Base-by-base conservation (phyloP, 1,140 invertebrate genomes). In the Cydia splendana region DNA sequence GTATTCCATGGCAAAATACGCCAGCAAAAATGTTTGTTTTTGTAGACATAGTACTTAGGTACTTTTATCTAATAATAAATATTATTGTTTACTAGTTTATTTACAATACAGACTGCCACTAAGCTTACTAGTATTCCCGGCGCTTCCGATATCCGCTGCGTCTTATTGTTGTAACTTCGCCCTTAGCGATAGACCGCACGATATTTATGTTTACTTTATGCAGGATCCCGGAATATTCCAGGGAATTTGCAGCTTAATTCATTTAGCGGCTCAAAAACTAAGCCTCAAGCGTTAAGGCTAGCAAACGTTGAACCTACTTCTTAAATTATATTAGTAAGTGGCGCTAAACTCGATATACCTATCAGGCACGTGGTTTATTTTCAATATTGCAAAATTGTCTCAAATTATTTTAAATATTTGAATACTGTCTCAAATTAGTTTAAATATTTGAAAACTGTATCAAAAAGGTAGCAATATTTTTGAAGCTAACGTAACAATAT, bases 151-250 rank as follows among this genome's bases (percentile, higher is more conserved):
- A 77, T 76, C 76, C 30, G 76, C 48, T 76, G 20, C 48, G 28
- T 51, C 76, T 74, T 77, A 73, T 75, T 65, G 76, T 65, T 75
- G 28, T 51, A 30, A 65, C 13, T 78, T 75, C 73, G 28, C 45
- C 81, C 82, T 80, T 81, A 84, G 79, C 78, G 80, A 85, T 85
- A 83, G 80, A 83, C 76, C 83, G 78, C 78, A 67, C 77, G 77
- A 87, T 89, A 88, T 88, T 90, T 88, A 88, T 84, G 87, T 81
- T 86, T 85, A 84, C 87, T 90, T 90, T 90, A 88, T 87, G 85
- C 88, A 84, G 78, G 82, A 77, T 78, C 79, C 80, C 79, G 78
- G 82, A 75, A 85, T 82, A 84, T 87, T 84, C 83, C 78, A 80
- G 80, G 81, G 77, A 81, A 84, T 86, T 85, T 83, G 80, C 75